Evolutionary conservation across 2,113 vertebrate genomes (phyloP), one percentile per base, ranked within the genome.

Genomic region (Nothobranchius kuhntae): DNA sequence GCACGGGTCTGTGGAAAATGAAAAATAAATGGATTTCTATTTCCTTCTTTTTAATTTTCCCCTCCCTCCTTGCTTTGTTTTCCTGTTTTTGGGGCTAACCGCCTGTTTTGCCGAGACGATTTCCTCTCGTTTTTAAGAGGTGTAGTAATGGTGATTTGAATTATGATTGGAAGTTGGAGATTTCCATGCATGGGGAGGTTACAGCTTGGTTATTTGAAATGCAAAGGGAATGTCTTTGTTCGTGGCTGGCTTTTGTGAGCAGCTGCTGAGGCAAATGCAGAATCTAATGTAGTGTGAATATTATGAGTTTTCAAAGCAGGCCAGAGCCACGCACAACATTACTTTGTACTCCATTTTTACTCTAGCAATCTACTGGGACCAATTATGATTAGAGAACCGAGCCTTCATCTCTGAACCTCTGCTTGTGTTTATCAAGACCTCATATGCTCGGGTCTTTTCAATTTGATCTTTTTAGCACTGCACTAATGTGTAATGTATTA

Each of bases 401-500:
- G 80, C 79, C 77, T 90, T 89, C 89, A 90, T 91, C 89, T 88
- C 77, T 89, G 83, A 84, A 80, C 74, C 76, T 85, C 78, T 64
- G 62, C 82, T 86, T 52, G 50, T 89, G 81, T 91, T 91, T 92
- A 90, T 91, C 80, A 80, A 88, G 83, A 91, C 78, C 75, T 85
- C 78, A 76, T 89, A 75, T 78, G 73, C 81, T 73, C 15, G 57
- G 64, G 80, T 86, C 72, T 65, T 81, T 87, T 87, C 75, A 89
- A 91, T 89, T 87, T 89, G 86, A 91, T 92, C 77, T 91, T 91
- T 88, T 89, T 89, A 89, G 87, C 84, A 71, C 78, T 74, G 80
- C 82, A 56, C 87, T 93, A 91, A 91, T 91, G 81, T 89, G 84
- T 89, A 89, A 92, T 92, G 89, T 92, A 91, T 93, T 92, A 93